A percentile compares a stretch with the other conserved stretches of the same genome.
These are phyloP conservation scores for Nycticorax nycticorax DNA, from an alignment of 2,113 vertebrate species.

Conservation along the genomic window DNA sequence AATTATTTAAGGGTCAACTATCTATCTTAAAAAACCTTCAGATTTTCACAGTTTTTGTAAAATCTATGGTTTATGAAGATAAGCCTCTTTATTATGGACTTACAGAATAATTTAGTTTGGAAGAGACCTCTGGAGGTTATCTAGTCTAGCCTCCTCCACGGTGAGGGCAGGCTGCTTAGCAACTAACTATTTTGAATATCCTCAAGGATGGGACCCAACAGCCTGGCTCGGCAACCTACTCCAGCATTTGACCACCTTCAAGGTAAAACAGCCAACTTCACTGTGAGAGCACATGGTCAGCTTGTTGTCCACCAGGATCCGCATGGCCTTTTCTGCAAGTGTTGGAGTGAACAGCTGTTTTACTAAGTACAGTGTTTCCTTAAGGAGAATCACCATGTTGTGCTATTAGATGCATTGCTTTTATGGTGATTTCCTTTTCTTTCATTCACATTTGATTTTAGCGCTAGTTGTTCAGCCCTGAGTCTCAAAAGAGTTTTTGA, in stretches of 20 bases:
- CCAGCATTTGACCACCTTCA: neutral
- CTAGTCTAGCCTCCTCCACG: neutral
- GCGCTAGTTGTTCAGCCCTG: neutral
- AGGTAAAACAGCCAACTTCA: neutral
- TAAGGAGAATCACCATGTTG: slow-evolving; percentile 12
- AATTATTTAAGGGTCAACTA: neutral
- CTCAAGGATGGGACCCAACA: neutral
- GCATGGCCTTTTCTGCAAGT: rapidly evolving
- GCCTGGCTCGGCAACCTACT: neutral
- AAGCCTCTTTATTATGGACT: neutral
- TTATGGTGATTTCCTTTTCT: neutral
- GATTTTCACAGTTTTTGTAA: slow-evolving; percentile 22
- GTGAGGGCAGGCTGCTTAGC: neutral
- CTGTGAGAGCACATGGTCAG: neutral
- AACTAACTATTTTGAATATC: neutral
- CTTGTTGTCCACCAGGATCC: neutral
- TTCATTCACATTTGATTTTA: slow-evolving; percentile 19
- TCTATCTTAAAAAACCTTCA: neutral
- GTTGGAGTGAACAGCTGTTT: neutral
- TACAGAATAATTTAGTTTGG: neutral
- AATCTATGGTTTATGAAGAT: slow-evolving; percentile 30
- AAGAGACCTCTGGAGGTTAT: neutral
- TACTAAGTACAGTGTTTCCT: neutral
- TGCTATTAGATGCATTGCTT: neutral
- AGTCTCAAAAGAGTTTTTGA: neutral